Conservation (phyloP, 2,888 invertebrate species). For the Gryllus longicercus region DNA sequence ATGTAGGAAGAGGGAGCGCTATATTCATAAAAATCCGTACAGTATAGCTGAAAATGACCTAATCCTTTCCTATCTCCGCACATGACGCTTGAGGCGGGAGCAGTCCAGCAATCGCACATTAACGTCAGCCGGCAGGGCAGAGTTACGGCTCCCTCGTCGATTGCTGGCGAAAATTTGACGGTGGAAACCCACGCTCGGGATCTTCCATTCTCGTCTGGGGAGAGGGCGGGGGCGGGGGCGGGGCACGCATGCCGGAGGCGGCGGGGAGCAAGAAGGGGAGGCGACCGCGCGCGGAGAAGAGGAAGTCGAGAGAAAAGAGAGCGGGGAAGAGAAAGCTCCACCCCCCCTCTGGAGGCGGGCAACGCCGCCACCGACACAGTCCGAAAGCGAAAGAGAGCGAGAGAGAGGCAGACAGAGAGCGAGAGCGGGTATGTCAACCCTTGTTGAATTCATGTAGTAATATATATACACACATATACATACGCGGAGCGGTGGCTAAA, state of each 20-base stretch:
- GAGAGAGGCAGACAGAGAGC: conserved; percentile 11
- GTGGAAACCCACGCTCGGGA: conserved; percentile 20
- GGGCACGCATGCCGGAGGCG: not conserved
- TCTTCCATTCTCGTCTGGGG: conserved; percentile 11
- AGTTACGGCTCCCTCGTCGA: conserved; percentile 37
- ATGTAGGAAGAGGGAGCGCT: conserved; percentile 18
- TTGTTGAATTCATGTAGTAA: not conserved
- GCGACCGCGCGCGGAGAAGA: not conserved
- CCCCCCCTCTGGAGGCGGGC: not conserved
- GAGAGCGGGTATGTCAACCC: not conserved
- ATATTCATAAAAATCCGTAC: conserved; percentile 34
- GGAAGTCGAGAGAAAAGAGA: conserved; percentile 12
- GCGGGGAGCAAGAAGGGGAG: not conserved
- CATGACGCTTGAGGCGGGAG: conserved; percentile 36
- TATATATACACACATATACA: conserved; percentile 17
- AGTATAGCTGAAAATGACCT: conserved; percentile 36
- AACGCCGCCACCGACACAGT: not conserved
- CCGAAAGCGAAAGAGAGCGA: not conserved
- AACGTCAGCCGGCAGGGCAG: conserved; percentile 33
- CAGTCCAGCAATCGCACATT: conserved; percentile 35
- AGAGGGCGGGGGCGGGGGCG: not conserved
- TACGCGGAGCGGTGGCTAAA: conserved; percentile 5
- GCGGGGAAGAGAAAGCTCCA: not conserved
- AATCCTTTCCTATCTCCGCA: conserved; percentile 36
- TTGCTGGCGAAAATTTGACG: conserved; percentile 34